Conservation (phyloP, 2,797 vertebrate species). For the Rhabdophis nuchalis region DNA sequence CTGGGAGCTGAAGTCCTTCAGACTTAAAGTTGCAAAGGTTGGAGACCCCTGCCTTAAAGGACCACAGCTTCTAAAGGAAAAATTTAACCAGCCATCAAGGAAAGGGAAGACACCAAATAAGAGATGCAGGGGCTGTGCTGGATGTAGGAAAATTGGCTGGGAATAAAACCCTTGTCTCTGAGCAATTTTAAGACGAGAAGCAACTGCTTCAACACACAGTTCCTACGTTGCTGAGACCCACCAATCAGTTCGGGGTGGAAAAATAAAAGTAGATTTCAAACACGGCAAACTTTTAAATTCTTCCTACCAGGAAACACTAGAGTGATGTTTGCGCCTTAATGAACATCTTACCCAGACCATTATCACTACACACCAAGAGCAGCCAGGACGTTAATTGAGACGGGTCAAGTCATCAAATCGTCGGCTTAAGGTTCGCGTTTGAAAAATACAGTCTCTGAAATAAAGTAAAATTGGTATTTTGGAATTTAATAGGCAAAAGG, state of each 20-base stretch:
- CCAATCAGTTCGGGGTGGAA: background rate
- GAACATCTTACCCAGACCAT: background rate
- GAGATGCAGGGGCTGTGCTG: background rate
- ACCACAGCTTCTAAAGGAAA: background rate
- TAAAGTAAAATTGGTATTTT: background rate
- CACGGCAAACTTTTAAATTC: background rate
- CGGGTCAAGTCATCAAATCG: fast-evolving
- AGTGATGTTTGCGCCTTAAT: background rate
- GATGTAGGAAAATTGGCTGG: background rate
- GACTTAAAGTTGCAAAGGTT: too few species aligned
- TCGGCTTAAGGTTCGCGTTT: background rate
- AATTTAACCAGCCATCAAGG: background rate
- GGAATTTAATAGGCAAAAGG: background rate
- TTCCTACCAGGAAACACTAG: background rate
- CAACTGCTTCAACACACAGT: background rate
- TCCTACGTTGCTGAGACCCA: too few species aligned
- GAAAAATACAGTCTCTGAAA: background rate
- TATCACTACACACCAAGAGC: too few species aligned
- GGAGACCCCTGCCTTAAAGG: too few species aligned
- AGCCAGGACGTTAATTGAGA: background rate
- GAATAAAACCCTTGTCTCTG: background rate
- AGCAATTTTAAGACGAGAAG: background rate
- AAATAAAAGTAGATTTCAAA: background rate
- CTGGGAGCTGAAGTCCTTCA: too few species aligned
- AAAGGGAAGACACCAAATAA: background rate